Evolutionary conservation across 2,888 invertebrate genomes (phyloP).

Genomic region (Gisinianus flammeolus): DNA sequence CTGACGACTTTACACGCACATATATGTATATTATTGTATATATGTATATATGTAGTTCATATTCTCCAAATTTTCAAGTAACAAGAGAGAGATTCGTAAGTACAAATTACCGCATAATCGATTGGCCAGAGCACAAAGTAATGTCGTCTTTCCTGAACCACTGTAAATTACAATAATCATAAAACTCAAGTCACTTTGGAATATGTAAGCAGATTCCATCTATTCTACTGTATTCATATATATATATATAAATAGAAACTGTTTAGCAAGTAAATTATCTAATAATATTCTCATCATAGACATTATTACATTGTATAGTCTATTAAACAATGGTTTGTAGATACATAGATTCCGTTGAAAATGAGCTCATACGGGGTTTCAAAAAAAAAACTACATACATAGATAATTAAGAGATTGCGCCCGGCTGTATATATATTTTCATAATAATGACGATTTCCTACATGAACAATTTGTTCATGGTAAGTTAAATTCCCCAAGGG

Average conservation of each 20-base stretch:
- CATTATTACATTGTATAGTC: background rate
- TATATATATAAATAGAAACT: too few species aligned
- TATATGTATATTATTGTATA: background rate
- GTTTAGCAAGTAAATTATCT: too few species aligned
- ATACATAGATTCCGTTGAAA: too few species aligned
- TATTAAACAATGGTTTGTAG: too few species aligned
- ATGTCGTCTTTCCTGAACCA: conserved; percentile 32
- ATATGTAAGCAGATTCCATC: too few species aligned
- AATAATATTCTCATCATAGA: too few species aligned
- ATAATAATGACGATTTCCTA: too few species aligned
- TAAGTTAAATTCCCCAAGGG: background rate
- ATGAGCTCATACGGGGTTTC: too few species aligned
- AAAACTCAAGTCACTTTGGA: background rate
- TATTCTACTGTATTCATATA: too few species aligned
- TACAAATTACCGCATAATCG: conserved; percentile 24
- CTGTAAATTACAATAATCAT: background rate
- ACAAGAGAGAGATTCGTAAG: background rate
- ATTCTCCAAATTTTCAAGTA: background rate
- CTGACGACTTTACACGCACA: background rate
- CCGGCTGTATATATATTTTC: background rate
- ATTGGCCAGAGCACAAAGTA: conserved; percentile 28
- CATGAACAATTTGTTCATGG: too few species aligned
- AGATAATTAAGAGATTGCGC: background rate
- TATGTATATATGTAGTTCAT: background rate
- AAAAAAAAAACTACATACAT: background rate